phyloP scores from a whole-genome alignment of 2,113 vertebrate species.

The Pteruthius melanotis region DNA sequence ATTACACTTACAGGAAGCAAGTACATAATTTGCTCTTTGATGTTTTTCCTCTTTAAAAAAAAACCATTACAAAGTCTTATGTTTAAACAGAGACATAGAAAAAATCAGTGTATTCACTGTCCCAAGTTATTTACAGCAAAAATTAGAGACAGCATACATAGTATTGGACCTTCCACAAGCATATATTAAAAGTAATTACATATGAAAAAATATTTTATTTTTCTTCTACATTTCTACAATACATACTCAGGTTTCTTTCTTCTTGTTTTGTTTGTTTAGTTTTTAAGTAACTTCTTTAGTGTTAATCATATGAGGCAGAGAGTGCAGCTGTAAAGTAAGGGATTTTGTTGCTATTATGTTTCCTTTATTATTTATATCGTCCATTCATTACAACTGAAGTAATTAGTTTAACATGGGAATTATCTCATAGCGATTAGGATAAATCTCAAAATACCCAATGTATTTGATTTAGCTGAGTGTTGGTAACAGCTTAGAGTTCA shows the following conservation, averaged over 20 bases:
- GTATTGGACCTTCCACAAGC: slow-evolving; percentile 84
- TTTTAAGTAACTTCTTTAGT: slow-evolving; percentile 52
- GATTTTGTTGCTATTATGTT: slow-evolving; percentile 53
- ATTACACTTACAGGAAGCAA: slow-evolving; percentile 76
- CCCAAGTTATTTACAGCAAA: slow-evolving; percentile 90
- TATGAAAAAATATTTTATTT: slow-evolving; percentile 85
- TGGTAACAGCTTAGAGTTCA: slow-evolving; percentile 6
- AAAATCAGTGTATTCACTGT: slow-evolving; percentile 90
- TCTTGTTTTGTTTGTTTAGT: slow-evolving; percentile 57
- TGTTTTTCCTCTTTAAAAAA: slow-evolving; percentile 89
- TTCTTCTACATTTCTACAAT: slow-evolving; percentile 83
- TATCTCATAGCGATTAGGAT: not conserved
- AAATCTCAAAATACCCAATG: slow-evolving; percentile 1
- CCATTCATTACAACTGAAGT: not conserved
- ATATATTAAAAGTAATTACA: slow-evolving; percentile 85
- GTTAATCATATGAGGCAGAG: slow-evolving; percentile 68
- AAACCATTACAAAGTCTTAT: slow-evolving; percentile 95
- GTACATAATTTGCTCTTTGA: slow-evolving; percentile 87
- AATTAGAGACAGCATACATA: slow-evolving; percentile 84
- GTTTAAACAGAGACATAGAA: slow-evolving; percentile 96
- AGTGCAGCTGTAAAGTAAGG: slow-evolving; percentile 60
- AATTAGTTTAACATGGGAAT: slow-evolving; percentile 18
- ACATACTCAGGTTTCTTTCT: slow-evolving; percentile 74
- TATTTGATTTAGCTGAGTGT: not conserved
- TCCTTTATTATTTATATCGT: not conserved